Percentiles rank a stretch among this genome's conserved stretches.
Conservation (phyloP, 1,140 invertebrate genomes). For the Cydia amplana region DNA sequence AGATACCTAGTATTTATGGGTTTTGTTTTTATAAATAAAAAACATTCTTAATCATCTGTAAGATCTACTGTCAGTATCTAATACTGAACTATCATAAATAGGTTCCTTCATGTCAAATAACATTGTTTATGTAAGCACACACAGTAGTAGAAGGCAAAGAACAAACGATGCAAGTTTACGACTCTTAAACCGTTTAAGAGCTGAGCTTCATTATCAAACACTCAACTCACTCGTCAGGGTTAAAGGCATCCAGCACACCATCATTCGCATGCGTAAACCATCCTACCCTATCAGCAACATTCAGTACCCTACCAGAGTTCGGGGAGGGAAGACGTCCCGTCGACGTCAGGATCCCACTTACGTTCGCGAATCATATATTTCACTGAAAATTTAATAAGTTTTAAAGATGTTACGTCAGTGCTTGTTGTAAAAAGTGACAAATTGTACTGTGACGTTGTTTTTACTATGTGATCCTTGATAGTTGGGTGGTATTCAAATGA, state of each 20-base stretch:
- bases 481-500: background rate
- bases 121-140: background rate
- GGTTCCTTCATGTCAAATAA: background rate
- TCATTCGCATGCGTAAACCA: constrained; percentile 66
- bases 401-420: background rate
- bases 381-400: constrained; percentile 4
- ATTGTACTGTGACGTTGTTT: constrained; percentile 7
- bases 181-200: constrained; percentile 60
- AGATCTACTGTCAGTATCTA: background rate
- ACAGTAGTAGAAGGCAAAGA: background rate
- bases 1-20: too few species aligned
- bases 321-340: constrained; percentile 51
- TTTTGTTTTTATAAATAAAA: too few species aligned
- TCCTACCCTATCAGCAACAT: constrained; percentile 51
- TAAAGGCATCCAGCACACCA: constrained; percentile 49
- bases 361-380: constrained; percentile 17
- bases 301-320: constrained; percentile 55
- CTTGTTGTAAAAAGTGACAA: constrained; percentile 10
- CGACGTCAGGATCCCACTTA: background rate
- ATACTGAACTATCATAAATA: background rate
- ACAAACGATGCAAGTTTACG: constrained; percentile 41
- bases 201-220: constrained; percentile 67
- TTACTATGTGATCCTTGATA: background rate
- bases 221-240: constrained; percentile 59
- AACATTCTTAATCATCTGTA: too few species aligned